phyloP scores from a whole-genome alignment of 2,797 vertebrate genomes.

The Tachyglossus aculeatus region DNA sequence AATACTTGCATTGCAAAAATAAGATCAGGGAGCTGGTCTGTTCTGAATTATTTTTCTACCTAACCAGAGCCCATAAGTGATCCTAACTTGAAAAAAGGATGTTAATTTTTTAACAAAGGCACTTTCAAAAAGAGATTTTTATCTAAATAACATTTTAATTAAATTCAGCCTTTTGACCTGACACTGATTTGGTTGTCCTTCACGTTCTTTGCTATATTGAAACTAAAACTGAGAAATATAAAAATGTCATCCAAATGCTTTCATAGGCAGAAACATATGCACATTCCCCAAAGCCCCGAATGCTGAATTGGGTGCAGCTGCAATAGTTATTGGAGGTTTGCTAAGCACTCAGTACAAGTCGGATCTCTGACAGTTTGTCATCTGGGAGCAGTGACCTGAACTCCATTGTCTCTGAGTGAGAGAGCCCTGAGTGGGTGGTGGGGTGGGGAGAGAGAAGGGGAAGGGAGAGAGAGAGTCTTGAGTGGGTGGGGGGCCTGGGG shows the following conservation, averaged over 20 bases:
- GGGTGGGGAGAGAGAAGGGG: not conserved
- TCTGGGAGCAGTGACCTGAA: too few species aligned
- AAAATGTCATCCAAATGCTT: slow-evolving; percentile 15
- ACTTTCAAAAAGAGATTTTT: slow-evolving; percentile 52
- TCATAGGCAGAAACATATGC: slow-evolving; percentile 36
- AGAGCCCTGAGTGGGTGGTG: not conserved
- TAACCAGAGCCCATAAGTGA: slow-evolving; percentile 39
- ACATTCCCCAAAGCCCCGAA: slow-evolving; percentile 46
- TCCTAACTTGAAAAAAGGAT: slow-evolving; percentile 43
- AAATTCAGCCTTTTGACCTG: slow-evolving; percentile 38
- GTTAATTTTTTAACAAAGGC: slow-evolving; percentile 41
- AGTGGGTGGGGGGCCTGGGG: not conserved
- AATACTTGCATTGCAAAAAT: not conserved
- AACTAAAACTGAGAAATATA: slow-evolving; percentile 4
- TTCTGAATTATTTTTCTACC: slow-evolving; percentile 53
- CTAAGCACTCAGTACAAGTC: slow-evolving; percentile 3
- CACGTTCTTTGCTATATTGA: slow-evolving; percentile 8
- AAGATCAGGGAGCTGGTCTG: slow-evolving; percentile 31
- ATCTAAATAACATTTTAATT: slow-evolving; percentile 48
- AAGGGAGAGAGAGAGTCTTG: not conserved
- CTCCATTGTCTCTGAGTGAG: too few species aligned
- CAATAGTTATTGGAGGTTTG: slow-evolving; percentile 10
- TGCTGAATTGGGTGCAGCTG: slow-evolving; percentile 47
- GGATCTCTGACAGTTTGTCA: too few species aligned
- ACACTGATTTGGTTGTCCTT: slow-evolving; percentile 19